Conservation (phyloP, 2,797 vertebrate species). For the Anguilla pacifica region DNA sequence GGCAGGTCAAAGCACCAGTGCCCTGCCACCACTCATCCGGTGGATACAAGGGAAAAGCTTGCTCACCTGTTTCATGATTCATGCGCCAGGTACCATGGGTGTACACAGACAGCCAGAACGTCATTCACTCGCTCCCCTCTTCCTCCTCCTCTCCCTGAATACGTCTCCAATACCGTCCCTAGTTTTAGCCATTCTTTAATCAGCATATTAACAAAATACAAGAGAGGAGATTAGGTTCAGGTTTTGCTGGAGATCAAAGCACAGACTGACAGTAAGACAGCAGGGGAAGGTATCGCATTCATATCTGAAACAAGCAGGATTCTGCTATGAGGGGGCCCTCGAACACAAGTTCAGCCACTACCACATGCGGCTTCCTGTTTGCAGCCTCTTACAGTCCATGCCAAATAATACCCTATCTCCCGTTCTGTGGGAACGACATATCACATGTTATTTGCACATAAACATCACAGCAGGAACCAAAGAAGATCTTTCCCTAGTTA, state of each 20-base stretch:
- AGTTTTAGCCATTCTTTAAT: neutral
- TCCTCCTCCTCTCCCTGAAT: neutral
- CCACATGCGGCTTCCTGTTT: neutral
- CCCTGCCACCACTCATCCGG: neutral
- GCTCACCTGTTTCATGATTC: neutral
- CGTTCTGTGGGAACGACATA: slow-evolving; percentile 16
- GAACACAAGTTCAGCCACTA: neutral
- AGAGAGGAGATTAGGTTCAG: neutral
- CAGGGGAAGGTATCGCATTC: neutral
- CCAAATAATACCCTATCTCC: slow-evolving; percentile 5
- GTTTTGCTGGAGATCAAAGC: neutral
- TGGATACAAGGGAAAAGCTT: neutral
- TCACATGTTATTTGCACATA: slow-evolving; percentile 14
- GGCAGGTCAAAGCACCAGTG: neutral
- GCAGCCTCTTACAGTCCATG: neutral
- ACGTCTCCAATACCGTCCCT: neutral
- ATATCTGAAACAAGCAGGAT: neutral
- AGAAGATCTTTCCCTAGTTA: neutral
- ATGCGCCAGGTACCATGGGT: neutral
- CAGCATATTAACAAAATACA: neutral
- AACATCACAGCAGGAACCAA: neutral
- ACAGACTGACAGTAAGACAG: neutral
- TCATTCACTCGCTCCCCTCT: neutral
- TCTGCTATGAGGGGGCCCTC: neutral
- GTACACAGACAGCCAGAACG: too few species aligned